These are phyloP conservation scores for Maconellicoccus hirsutus DNA, from an alignment of 1,140 invertebrate species.

Conservation along the genomic window DNA sequence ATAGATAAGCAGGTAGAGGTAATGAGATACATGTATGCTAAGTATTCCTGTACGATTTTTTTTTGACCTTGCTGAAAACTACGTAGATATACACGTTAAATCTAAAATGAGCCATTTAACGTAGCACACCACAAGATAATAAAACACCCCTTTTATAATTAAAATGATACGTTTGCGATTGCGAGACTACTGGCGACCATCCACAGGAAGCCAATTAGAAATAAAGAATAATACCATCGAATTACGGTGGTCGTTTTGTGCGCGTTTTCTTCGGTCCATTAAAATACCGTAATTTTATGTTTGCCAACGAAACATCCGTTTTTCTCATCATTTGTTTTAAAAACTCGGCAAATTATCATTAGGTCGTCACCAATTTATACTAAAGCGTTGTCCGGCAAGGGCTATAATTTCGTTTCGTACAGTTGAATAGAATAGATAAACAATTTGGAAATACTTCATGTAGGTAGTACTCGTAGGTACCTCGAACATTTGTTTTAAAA, in stretches of 20 bases:
- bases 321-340: conserved; percentile 18
- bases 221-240: conserved; percentile 16
- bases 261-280: conserved; percentile 6
- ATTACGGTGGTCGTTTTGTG: conserved; percentile 14
- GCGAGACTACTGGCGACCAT: neutral
- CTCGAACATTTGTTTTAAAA: too few species aligned
- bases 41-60: too few species aligned
- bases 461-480: too few species aligned
- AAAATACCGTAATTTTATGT: conserved; percentile 22
- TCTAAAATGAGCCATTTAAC: neutral
- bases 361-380: conserved; percentile 16
- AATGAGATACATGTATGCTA: too few species aligned
- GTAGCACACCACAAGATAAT: neutral
- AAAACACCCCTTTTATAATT: conserved; percentile 1
- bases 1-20: too few species aligned
- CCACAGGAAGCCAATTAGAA: conserved; percentile 21
- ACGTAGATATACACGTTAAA: neutral
- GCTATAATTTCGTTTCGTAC: neutral
- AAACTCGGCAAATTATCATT: conserved; percentile 12
- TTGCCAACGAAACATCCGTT: conserved; percentile 21
- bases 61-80: neutral
- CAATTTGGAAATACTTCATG: too few species aligned
- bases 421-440: too few species aligned
- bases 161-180: conserved; percentile 1
- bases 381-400: neutral